These are phyloP conservation scores for Cryptotis parvus DNA, from an alignment of 2,113 vertebrate species.

Conservation along the genomic window DNA sequence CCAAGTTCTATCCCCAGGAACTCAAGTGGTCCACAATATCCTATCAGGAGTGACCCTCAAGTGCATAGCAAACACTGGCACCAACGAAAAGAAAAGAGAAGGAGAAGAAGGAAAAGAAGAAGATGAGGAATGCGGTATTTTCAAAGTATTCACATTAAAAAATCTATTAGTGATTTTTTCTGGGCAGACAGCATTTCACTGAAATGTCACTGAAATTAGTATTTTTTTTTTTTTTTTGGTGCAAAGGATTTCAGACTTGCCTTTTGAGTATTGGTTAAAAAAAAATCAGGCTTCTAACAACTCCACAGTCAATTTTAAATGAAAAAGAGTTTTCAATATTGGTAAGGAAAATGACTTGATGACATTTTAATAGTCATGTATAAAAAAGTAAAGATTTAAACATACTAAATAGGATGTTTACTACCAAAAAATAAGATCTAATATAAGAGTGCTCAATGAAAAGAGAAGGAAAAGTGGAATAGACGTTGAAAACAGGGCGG, in stretches of 20 bases:
- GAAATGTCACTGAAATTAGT: too few relatives aligned
- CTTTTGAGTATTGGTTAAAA: background rate
- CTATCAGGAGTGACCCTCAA: too few relatives aligned
- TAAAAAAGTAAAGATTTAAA: background rate
- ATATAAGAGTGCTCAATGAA: background rate
- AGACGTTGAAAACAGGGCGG: background rate
- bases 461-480: background rate
- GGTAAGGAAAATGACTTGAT: background rate
- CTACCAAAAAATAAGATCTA: too few relatives aligned
- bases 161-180: background rate
- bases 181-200: background rate
- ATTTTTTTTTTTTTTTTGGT: too few relatives aligned
- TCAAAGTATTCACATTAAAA: too few relatives aligned
- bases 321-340: background rate
- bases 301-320: background rate
- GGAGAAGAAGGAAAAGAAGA: too few relatives aligned
- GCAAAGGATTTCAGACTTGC: background rate
- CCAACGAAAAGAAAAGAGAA: too few relatives aligned
- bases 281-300: background rate
- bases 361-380: background rate
- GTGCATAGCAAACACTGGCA: background rate
- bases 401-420: background rate
- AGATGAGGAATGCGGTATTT: too few relatives aligned
- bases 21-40: too few relatives aligned
- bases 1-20: too few relatives aligned